Evolutionary conservation across 1,140 invertebrate genomes (phyloP).

Genomic region (Drosophila nigrodunni): DNA sequence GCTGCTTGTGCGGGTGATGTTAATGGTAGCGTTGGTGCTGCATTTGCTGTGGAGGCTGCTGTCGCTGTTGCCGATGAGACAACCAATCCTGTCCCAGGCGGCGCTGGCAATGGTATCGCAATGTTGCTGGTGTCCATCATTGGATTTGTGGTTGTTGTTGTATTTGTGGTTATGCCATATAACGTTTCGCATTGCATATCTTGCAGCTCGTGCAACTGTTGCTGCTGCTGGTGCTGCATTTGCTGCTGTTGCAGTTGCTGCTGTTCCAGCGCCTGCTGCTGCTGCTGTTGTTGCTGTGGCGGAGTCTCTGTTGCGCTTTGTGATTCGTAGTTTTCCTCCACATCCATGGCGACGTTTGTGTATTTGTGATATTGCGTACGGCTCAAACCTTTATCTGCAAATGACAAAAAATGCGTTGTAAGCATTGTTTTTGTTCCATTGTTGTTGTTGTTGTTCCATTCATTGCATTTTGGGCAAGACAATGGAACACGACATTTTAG

Average conservation of each 20-base stretch:
- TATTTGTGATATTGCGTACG: conserved; percentile 13
- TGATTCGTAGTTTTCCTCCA: conserved; percentile 72
- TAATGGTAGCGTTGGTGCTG: background rate
- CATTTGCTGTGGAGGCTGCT: too few species aligned
- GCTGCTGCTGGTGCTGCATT: conserved; percentile 36
- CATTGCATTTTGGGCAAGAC: conserved; percentile 26
- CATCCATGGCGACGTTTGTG: conserved; percentile 57
- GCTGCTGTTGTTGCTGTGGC: conserved; percentile 40
- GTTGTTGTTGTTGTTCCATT: conserved; percentile 27
- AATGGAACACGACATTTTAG: conserved; percentile 30
- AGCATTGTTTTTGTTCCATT: conserved; percentile 26
- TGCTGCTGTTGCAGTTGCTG: conserved; percentile 30
- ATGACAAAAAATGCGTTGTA: conserved; percentile 43
- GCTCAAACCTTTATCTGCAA: conserved; percentile 27
- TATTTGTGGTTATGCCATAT: conserved; percentile 64
- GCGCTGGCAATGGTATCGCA: conserved; percentile 73
- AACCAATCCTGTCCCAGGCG: conserved; percentile 49
- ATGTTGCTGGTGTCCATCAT: conserved; percentile 66
- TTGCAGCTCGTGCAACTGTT: conserved; percentile 41
- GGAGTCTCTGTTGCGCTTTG: conserved; percentile 54
- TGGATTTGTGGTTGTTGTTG: conserved; percentile 71
- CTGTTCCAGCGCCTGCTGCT: background rate
- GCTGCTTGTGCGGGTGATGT: conserved; percentile 48
- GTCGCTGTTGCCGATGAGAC: conserved; percentile 25
- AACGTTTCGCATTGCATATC: conserved; percentile 77